Evolutionary conservation across 2,113 vertebrate species (phyloP).

Genomic region (Prochilodus magdalenae): DNA sequence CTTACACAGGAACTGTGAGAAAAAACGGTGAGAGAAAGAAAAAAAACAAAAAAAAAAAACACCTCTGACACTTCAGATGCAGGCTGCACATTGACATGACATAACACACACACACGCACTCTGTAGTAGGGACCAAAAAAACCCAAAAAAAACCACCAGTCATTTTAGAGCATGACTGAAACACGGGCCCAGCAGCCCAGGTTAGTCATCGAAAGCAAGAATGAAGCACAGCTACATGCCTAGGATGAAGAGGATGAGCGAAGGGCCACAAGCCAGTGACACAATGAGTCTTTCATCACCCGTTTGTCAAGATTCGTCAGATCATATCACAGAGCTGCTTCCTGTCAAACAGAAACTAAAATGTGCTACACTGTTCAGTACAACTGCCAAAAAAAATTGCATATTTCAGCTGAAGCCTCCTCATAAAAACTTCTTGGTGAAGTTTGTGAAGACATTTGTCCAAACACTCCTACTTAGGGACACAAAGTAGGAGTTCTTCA

Average conservation of each 20-base stretch:
- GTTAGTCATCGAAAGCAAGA: slow-evolving; percentile 19
- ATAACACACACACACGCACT: not conserved
- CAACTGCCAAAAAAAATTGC: not conserved
- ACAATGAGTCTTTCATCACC: slow-evolving; percentile 42
- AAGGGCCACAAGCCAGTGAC: slow-evolving; percentile 13
- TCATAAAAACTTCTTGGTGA: no score
- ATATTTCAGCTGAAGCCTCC: no score
- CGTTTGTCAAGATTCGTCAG: slow-evolving; percentile 3
- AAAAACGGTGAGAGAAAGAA: no score
- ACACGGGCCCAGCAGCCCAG: slow-evolving; percentile 4
- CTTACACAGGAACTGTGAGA: slow-evolving; percentile 28
- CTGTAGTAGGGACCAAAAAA: slow-evolving; percentile 13
- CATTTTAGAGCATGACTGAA: slow-evolving; percentile 25
- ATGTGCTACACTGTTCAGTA: not conserved
- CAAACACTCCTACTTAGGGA: not conserved
- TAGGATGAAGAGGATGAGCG: slow-evolving; percentile 14
- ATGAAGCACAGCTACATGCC: slow-evolving; percentile 13
- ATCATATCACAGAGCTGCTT: slow-evolving; percentile 36
- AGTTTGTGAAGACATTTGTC: not conserved
- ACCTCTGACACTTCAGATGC: not conserved
- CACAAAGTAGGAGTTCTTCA: not conserved
- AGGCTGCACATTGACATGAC: not conserved
- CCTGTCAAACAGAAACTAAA: slow-evolving; percentile 10
- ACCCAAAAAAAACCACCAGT: slow-evolving; percentile 19
- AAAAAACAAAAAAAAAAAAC: not conserved